Percentiles rank a stretch among this genome's conserved stretches.
phyloP scores from a whole-genome alignment of 2,113 vertebrate genomes.

The Hypanus sabinus region DNA sequence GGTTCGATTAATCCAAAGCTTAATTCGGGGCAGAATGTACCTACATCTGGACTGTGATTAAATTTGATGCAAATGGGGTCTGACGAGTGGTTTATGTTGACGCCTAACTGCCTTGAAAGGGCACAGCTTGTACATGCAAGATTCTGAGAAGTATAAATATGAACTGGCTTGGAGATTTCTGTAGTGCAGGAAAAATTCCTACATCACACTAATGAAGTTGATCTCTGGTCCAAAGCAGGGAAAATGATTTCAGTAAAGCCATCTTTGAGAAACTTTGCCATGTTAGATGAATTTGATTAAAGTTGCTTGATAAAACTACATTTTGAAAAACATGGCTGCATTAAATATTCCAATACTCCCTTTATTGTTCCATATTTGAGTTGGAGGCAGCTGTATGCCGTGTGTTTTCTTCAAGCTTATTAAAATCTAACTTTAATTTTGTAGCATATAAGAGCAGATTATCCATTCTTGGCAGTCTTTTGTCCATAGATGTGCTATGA shows the following conservation, averaged over 20 bases:
- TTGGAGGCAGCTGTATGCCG: not conserved
- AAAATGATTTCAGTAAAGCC: not conserved
- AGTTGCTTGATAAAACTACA: not conserved
- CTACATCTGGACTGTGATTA: not conserved
- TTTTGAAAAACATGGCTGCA: not conserved
- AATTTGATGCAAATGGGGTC: not conserved
- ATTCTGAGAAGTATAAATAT: not conserved
- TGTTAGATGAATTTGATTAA: not conserved
- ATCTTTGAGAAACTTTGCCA: slow-evolving; percentile 8
- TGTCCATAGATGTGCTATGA: not conserved
- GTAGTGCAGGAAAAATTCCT: not conserved
- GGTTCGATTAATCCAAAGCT: not conserved
- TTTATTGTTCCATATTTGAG: too few relatives aligned
- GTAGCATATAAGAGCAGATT: not conserved
- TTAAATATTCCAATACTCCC: too few relatives aligned
- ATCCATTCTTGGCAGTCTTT: not conserved
- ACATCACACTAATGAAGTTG: not conserved
- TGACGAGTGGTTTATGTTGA: not conserved
- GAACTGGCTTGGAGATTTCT: not conserved
- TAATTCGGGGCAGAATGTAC: not conserved
- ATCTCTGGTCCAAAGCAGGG: not conserved
- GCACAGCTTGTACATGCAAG: too few relatives aligned
- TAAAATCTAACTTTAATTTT: not conserved
- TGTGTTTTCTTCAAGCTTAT: not conserved
- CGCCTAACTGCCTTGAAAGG: not conserved